Evolutionary conservation across 2,797 vertebrate species (phyloP).

Genomic region (Sparidentex hasta): DNA sequence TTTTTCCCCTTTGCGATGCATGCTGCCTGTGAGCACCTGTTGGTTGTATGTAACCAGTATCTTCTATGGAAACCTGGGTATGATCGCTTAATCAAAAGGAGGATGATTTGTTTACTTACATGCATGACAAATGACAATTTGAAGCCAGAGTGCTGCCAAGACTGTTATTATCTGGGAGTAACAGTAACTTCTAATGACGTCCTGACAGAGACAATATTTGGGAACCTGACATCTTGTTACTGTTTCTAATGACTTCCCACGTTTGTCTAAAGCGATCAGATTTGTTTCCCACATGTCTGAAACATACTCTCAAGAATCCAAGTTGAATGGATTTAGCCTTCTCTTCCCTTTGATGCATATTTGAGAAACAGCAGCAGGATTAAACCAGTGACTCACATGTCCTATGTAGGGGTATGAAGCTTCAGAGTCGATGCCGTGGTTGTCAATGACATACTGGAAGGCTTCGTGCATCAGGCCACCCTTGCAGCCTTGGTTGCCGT

Average conservation of each 20-base stretch:
- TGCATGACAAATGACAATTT: not conserved
- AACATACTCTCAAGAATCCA: not conserved
- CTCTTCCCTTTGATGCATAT: not conserved
- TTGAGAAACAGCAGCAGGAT: not conserved
- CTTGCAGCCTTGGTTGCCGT: conserved; percentile 88
- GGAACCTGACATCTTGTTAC: not conserved
- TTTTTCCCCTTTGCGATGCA: too few species aligned
- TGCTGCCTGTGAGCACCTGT: too few species aligned
- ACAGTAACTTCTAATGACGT: not conserved
- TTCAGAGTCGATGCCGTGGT: conserved; percentile 89
- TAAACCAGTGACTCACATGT: conserved; percentile 77
- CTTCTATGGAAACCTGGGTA: too few species aligned
- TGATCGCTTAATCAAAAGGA: too few species aligned
- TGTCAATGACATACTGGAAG: conserved; percentile 92
- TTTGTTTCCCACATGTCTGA: not conserved
- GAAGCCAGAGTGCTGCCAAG: not conserved
- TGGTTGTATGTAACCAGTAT: too few species aligned
- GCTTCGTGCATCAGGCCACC: conserved; percentile 86
- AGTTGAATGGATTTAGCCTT: not conserved
- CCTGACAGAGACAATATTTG: not conserved
- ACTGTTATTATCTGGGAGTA: not conserved
- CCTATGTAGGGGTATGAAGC: conserved; percentile 89
- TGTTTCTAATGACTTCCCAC: not conserved
- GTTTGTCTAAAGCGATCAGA: not conserved
- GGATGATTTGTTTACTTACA: not conserved